Evolutionary conservation across 2,113 vertebrate species (phyloP).

Genomic region (Dicrurus megarhynchus): DNA sequence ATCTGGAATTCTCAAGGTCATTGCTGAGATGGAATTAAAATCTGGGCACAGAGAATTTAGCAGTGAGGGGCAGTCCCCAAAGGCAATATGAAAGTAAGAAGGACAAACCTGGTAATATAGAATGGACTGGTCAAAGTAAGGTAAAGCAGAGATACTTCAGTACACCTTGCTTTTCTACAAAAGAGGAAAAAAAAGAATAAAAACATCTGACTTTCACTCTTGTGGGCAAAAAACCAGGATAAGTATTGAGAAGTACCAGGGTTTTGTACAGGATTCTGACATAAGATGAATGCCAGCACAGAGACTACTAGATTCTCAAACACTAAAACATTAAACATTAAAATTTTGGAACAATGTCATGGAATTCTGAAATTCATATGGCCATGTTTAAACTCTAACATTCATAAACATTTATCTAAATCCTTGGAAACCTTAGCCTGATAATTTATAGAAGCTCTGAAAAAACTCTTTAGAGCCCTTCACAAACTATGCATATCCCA

Average conservation of each 20-base stretch:
- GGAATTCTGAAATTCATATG: not conserved
- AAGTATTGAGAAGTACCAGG: not conserved
- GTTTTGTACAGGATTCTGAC: not conserved
- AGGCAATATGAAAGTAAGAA: not conserved
- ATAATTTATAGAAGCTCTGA: not conserved
- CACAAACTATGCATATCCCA: not conserved
- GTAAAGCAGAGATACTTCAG: not conserved
- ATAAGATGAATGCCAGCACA: not conserved
- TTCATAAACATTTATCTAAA: not conserved
- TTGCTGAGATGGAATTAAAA: not conserved
- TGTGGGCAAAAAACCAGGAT: not conserved
- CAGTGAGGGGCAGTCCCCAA: not conserved
- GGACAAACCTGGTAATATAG: not conserved
- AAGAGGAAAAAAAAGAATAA: not conserved
- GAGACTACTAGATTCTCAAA: not conserved
- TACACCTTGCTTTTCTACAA: not conserved
- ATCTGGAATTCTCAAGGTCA: slow-evolving; percentile 7
- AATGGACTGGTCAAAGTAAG: not conserved
- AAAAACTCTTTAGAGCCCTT: not conserved
- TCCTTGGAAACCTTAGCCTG: not conserved
- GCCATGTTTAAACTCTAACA: not conserved
- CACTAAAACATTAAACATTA: not conserved
- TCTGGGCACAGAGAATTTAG: not conserved
- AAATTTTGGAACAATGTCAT: not conserved
- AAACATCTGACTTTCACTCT: not conserved